Conservation (phyloP, 92 coral and sea anemone genomes). For the Siderastrea radians region DNA sequence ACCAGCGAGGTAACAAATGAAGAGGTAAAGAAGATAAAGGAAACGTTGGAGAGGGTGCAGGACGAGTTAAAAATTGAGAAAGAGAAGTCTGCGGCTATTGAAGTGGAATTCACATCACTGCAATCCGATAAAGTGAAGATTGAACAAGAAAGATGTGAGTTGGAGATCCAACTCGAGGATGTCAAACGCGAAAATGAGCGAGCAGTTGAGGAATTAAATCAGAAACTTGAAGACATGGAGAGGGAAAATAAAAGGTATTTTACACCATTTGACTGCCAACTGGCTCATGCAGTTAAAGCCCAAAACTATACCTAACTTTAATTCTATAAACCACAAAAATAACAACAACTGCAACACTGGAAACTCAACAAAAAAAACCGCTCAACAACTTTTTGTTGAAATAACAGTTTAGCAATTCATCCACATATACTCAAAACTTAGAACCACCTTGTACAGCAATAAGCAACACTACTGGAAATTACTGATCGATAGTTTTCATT, state of each 20-base stretch:
- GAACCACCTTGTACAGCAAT: too few species aligned
- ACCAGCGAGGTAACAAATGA: conserved; percentile 26
- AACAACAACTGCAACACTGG: too few species aligned
- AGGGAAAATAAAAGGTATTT: conserved; percentile 68
- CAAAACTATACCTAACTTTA: too few species aligned
- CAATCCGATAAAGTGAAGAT: conserved; percentile 74
- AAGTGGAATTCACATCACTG: conserved; percentile 57
- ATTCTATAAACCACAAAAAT: too few species aligned
- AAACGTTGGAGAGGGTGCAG: conserved; percentile 59
- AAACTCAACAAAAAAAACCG: too few species aligned
- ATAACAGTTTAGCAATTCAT: neutral
- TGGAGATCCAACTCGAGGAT: conserved; percentile 79
- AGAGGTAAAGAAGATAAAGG: conserved; percentile 54
- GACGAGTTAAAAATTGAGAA: conserved; percentile 80
- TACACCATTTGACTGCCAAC: neutral
- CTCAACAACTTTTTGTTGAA: neutral
- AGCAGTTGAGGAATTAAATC: conserved; percentile 60
- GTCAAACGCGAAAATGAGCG: conserved; percentile 74
- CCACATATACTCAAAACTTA: neutral
- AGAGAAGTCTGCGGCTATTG: conserved; percentile 75
- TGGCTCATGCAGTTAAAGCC: too few species aligned
- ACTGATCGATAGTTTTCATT: too few species aligned
- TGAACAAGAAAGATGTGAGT: conserved; percentile 83
- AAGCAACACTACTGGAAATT: too few species aligned
- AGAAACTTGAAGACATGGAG: conserved; percentile 76